These are phyloP conservation scores for Lagopus leucura DNA, from an alignment of 2,113 vertebrate species.

Conservation along the genomic window DNA sequence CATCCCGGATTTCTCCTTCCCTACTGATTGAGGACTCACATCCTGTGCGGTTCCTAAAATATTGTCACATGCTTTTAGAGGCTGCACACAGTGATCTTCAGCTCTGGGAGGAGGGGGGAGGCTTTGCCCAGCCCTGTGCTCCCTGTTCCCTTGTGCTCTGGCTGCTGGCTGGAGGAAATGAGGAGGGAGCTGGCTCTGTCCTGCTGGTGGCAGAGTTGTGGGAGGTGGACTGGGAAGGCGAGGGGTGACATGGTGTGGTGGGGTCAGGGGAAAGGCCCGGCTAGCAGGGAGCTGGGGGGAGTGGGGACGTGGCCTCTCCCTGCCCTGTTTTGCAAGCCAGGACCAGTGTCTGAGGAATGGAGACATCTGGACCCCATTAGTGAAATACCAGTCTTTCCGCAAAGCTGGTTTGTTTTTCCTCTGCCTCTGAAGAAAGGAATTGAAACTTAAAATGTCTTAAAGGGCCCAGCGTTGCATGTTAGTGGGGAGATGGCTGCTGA, in stretches of 20 bases:
- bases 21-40: background rate
- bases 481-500: background rate
- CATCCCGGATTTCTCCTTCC: background rate
- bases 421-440: constrained; percentile 50
- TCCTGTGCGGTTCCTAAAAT: background rate
- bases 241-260: background rate
- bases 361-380: constrained; percentile 75
- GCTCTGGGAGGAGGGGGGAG: background rate
- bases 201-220: background rate
- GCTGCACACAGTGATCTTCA: background rate
- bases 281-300: background rate
- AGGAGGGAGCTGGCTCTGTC: background rate
- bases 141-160: constrained; percentile 15
- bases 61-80: background rate
- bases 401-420: constrained; percentile 50
- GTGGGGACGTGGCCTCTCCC: background rate
- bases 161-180: background rate
- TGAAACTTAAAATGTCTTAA: constrained; percentile 55
- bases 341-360: background rate
- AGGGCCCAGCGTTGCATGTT: constrained; percentile 36
- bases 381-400: constrained; percentile 65
- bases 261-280: background rate
- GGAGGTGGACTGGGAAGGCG: background rate
- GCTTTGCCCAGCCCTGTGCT: constrained; percentile 25
- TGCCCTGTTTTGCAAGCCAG: background rate